These are phyloP conservation scores for Maniola hyperantus DNA, from an alignment of 2,888 invertebrate genomes.

Conservation along the genomic window DNA sequence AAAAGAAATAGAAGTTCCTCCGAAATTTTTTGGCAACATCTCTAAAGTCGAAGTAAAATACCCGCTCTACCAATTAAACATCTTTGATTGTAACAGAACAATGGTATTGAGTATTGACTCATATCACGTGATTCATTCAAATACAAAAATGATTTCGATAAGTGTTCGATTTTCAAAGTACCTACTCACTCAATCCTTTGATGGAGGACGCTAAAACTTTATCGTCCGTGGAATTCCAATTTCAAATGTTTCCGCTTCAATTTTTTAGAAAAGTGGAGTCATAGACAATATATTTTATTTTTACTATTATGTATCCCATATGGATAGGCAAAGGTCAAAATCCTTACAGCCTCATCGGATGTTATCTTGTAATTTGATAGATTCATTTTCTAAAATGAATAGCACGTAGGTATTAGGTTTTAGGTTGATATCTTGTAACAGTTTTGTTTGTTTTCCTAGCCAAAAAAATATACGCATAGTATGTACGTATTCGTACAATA, in stretches of 20 bases:
- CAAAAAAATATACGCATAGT: no score
- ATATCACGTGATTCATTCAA: slow-evolving; percentile 76
- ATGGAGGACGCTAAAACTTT: slow-evolving; percentile 22
- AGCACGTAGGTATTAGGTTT: no score
- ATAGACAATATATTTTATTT: neutral
- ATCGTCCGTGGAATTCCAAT: slow-evolving; percentile 9
- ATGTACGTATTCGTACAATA: no score
- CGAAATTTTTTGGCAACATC: neutral
- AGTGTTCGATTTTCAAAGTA: slow-evolving; percentile 41
- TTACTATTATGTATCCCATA: no score
- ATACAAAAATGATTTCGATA: slow-evolving; percentile 45
- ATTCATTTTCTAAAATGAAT: no score
- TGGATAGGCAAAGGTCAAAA: no score
- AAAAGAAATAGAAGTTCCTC: no score
- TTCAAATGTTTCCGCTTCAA: neutral
- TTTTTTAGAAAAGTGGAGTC: neutral
- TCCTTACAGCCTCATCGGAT: no score
- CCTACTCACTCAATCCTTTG: slow-evolving; percentile 22
- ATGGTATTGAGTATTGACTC: slow-evolving; percentile 77
- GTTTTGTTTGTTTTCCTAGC: no score
- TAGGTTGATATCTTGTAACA: no score
- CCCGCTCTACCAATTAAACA: neutral
- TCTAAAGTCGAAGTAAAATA: neutral
- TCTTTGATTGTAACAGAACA: slow-evolving; percentile 59
- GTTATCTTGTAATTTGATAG: no score